Base-by-base conservation (phyloP, 37 sponge, comb jelly and placozoan genomes). In the Geodia barretti region DNA sequence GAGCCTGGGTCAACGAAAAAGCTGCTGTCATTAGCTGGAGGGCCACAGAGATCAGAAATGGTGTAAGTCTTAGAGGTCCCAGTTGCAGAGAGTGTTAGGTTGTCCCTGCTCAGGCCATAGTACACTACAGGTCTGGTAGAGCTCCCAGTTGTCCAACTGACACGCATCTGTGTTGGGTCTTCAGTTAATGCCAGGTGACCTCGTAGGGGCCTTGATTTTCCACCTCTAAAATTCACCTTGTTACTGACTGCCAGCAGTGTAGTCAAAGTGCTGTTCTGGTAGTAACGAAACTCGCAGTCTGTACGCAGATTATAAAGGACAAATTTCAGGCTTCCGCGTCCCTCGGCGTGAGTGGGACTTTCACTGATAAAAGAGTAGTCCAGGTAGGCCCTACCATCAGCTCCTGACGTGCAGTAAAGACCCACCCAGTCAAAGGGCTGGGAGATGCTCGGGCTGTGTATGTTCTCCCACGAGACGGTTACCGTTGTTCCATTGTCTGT, bases 131-230 rank as follows among this genome's bases (percentile, higher is more conserved):
- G 83, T 1, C 34, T 70, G 4, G 41, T 28, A 29, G 68, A 24
- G 4, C 24, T 60, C 0, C 88, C 88, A 33, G 83, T 60, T 28
- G 82, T 81, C 88, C 88, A 88, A 41, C 70, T 70, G 21, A 88
- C 82, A 19, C 88, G 17, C 87, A 91, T 91, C 66, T 91, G 75
- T 34, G 33, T 74, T 21, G 60, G 64, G 4, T 86, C 40, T 5
- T 75, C 79, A 3, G 87, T 91, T 33, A 91, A 70, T 17, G 92
- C 74, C 2, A 91, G 75, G 79, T 91, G 92, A 8, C 78, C 68
- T 3, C 86, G 87, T 30, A 91, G 79, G 42, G 87, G 83, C 4
- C 62, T 72, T 3, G 59, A 35, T 33, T 24, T 23, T 0, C 78
- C 88, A 38, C 40, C 83, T 9, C 36, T 58, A 40, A 88, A 88